Evolutionary conservation across 1,140 invertebrate species (phyloP).

Genomic region (Melitaea cinxia): DNA sequence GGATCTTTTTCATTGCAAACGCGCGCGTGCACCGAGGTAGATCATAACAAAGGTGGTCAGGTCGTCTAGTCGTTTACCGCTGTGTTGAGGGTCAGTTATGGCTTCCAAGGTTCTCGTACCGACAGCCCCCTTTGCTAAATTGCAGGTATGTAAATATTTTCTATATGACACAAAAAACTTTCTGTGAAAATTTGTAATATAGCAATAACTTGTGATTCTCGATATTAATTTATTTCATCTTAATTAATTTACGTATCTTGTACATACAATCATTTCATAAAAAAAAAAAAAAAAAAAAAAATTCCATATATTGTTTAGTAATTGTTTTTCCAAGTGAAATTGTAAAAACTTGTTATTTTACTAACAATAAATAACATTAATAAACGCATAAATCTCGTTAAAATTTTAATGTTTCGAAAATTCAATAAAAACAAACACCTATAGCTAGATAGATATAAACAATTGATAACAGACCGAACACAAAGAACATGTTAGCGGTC

Average conservation of each 20-base stretch:
- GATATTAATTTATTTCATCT: not conserved
- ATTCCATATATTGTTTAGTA: no score
- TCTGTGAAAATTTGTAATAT: not conserved
- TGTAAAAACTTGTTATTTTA: no score
- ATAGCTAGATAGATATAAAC: constrained; percentile 1
- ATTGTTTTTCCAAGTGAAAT: no score
- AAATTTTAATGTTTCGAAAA: not conserved
- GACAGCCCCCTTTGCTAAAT: constrained; percentile 64
- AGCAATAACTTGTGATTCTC: not conserved
- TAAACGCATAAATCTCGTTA: not conserved
- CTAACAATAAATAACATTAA: no score
- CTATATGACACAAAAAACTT: no score
- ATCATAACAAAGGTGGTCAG: constrained; percentile 50
- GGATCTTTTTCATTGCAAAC: constrained; percentile 54
- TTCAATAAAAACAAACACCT: not conserved
- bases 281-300: no score
- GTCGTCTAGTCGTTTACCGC: constrained; percentile 15
- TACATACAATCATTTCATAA: no score
- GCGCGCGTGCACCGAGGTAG: constrained; percentile 60
- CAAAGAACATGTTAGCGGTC: constrained; percentile 37
- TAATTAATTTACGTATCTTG: not conserved
- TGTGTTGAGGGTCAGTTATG: constrained; percentile 49
- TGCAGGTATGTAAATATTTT: constrained; percentile 57
- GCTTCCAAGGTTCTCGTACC: constrained; percentile 76
- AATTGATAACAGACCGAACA: constrained; percentile 21